A percentile compares a stretch with the other conserved stretches of the same genome.
Evolutionary conservation across 2,113 vertebrate genomes (phyloP).

Genomic region (Chaenogobius annularis): DNA sequence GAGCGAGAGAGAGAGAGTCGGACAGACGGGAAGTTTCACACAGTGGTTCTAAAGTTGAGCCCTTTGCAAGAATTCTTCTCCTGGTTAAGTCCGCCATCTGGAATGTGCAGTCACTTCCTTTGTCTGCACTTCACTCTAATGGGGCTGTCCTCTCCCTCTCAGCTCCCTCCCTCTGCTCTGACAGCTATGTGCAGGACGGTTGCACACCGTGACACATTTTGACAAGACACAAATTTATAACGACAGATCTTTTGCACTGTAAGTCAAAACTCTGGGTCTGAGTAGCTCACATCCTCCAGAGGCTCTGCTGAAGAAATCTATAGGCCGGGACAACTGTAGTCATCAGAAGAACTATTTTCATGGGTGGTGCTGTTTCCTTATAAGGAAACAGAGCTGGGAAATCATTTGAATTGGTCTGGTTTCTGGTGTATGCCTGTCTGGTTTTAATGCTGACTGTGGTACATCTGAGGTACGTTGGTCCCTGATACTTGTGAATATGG

Average conservation of each 20-base stretch:
- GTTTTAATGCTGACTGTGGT: slow-evolving; percentile 65
- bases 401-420: slow-evolving; percentile 79
- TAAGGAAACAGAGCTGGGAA: slow-evolving; percentile 75
- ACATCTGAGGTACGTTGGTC: slow-evolving; percentile 53
- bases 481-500: slow-evolving; percentile 32
- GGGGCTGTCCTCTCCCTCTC: slow-evolving; percentile 55
- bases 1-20: slow-evolving; percentile 5
- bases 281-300: slow-evolving; percentile 33
- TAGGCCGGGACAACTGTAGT: slow-evolving; percentile 61
- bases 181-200: slow-evolving; percentile 46
- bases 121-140: slow-evolving; percentile 53
- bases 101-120: slow-evolving; percentile 76
- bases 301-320: slow-evolving; percentile 51
- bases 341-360: slow-evolving; percentile 69
- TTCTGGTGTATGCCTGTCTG: slow-evolving; percentile 70
- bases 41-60: slow-evolving; percentile 68
- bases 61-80: slow-evolving; percentile 72
- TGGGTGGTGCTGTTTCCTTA: slow-evolving; percentile 75
- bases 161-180: slow-evolving; percentile 58
- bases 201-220: slow-evolving; percentile 44
- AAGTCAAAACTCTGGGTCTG: slow-evolving; percentile 46
- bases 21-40: slow-evolving; percentile 65
- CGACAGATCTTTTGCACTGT: slow-evolving; percentile 25
- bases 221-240: slow-evolving; percentile 37
- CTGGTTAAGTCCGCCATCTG: slow-evolving; percentile 69